Evolutionary conservation across 2,888 invertebrate genomes (phyloP), one percentile per base, ranked within the genome.

Genomic region (Eupithecia centaureata): DNA sequence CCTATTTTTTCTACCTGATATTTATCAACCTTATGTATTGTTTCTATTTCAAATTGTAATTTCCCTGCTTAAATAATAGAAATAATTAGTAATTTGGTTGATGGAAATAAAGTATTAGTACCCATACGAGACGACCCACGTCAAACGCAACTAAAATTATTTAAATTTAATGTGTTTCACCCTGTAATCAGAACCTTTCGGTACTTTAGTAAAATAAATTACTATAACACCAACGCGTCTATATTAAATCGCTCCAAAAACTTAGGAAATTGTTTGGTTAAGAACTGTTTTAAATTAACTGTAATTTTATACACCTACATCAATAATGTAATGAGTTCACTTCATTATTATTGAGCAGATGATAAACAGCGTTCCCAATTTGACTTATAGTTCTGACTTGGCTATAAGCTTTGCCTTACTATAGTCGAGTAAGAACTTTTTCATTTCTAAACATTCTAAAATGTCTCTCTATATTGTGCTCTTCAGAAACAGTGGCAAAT

Each of bases 191-290:
- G n/a, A 56, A 56, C 18, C 8, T n/a, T n/a, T 56, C 56, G 32
- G 28, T 30, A 30, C n/a, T 56, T 56, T 32, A 56, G 30, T 30
- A 56, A 18, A n/a, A 12, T 33, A 18, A 51, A 32, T 27, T 25
- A 7, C 18, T 33, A 56, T 61, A 25, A 59, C 58, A 42, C 54
- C 22, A 56, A 67, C 67, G 30, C 30, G 42, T 60, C 13, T 61
- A 32, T 51, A 68, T 68, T 68, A 64, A 61, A 70, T 59, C 62
- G 62, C 42, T 63, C 64, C 42, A 67, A 62, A 68, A 70, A 56
- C 60, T 47, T 33, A 30, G 51, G 30, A 33, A 61, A 61, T 66
- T 58, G 67, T 51, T 63, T 51, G 10, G 28, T 62, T 47, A 22
- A 42, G 18, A 18, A 42, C 10, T 22, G 18, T 47, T 47, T 47